These are phyloP conservation scores for Gulo gulo DNA, from an alignment of 2,113 vertebrate genomes.

Conservation along the genomic window DNA sequence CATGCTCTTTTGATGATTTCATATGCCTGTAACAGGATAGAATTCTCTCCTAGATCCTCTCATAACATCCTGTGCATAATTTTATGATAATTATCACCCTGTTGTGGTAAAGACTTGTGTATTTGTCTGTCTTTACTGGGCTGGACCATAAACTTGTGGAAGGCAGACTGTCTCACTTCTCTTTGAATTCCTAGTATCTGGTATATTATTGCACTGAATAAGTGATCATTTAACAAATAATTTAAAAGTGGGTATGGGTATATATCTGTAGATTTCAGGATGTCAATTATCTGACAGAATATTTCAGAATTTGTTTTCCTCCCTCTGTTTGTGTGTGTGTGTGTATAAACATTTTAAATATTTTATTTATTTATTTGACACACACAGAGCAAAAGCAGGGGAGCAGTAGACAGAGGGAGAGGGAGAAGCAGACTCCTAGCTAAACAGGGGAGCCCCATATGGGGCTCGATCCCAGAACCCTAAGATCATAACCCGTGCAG, in stretches of 20 bases:
- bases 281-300: background rate
- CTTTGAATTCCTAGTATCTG: background rate
- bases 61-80: background rate
- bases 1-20: background rate
- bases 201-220: background rate
- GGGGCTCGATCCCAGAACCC: background rate
- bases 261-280: background rate
- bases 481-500: background rate
- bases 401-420: background rate
- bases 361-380: background rate
- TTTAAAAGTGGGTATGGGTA: background rate
- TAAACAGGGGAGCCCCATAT: background rate
- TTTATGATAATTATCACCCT: background rate
- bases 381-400: background rate
- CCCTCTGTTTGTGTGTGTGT: no score
- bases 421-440: background rate
- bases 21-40: background rate
- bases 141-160: background rate
- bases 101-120: background rate
- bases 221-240: background rate
- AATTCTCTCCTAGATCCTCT: background rate
- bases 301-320: background rate
- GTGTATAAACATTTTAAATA: background rate
- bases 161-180: background rate
- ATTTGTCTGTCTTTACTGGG: background rate